Base-by-base conservation (phyloP, 2,113 vertebrate species). In the Sprattus sprattus region DNA sequence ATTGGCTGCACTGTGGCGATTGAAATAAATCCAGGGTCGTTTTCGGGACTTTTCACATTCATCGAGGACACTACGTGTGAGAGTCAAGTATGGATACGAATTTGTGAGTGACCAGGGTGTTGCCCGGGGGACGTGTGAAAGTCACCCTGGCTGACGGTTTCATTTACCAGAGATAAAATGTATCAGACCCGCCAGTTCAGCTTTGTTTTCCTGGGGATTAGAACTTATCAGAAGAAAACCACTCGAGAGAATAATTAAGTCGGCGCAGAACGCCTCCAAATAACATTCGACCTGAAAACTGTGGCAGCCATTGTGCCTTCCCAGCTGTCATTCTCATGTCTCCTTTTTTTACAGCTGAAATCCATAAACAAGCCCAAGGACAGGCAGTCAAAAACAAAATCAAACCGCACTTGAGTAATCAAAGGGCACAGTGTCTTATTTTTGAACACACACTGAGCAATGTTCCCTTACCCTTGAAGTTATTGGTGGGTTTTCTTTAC, bases 231-330 rank as follows among this genome's bases (percentile, higher is more conserved):
- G 85, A 45, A 60, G 64, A 88, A 39, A 39, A 67, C 81, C 60
- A 80, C 86, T 86, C 46, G 25, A 81, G 83, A 87, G 87, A 82
- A 44, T 89, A 85, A 89, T 90, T 87, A 89, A 87, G 81, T 82
- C 83, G 45, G 67, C 71, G 54, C 54, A 84, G 54, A 84, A 86
- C 81, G 87, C 75, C 85, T 85, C 45, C 44, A 13, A 86, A 85
- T 83, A 83, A 86, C 49, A 86, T 89, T 83, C 83, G 60, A 46
- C 82, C 87, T 82, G 85, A 85, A 85, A 86, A 84, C 82, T 46
- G 46, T 45, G 64, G 86, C 50, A 80, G 78, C 45, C 67, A 83
- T 82, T 47, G 50, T 57, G 46, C 78, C 45, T 84, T 67, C 32
- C 25, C 39, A 16, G 32, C 39, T 16, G 64, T 81, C 82, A 45